phyloP scores from a whole-genome alignment of 2,888 invertebrate genomes.

The Melieria crassipennis region DNA sequence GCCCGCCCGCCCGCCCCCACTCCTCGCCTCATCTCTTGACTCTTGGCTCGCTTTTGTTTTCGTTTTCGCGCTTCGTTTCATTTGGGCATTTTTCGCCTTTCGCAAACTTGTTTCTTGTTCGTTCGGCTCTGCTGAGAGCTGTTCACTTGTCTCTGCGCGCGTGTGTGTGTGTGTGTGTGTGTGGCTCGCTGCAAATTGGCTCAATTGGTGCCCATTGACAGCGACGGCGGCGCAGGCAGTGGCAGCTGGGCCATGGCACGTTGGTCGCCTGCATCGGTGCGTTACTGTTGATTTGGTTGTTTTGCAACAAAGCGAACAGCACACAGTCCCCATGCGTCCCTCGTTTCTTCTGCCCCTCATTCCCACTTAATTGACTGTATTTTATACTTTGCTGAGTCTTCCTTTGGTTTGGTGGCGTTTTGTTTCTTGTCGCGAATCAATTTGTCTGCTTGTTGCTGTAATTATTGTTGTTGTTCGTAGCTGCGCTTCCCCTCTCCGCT shows the following conservation, averaged over 20 bases:
- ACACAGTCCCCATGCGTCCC: neutral
- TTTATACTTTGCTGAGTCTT: neutral
- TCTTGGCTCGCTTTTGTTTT: conserved; percentile 11
- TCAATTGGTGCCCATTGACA: neutral
- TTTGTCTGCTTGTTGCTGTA: conserved; percentile 1
- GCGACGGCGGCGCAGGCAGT: neutral
- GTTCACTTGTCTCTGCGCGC: neutral
- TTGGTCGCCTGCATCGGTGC: neutral
- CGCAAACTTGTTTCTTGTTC: neutral
- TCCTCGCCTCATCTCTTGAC: neutral
- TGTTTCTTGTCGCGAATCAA: conserved; percentile 31
- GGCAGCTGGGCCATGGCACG: neutral
- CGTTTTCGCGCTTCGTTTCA: conserved; percentile 18
- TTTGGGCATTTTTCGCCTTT: conserved; percentile 12
- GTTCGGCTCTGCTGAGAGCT: neutral
- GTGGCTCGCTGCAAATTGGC: neutral
- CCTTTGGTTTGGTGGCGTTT: conserved; percentile 18
- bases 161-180: conserved; percentile 4
- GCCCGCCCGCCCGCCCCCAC: neutral
- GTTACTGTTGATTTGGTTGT: neutral
- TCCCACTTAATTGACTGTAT: neutral
- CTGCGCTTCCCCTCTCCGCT: conserved; percentile 35
- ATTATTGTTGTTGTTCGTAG: neutral
- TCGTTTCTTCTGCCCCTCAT: neutral
- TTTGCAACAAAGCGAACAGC: neutral